Conservation (phyloP, 2,797 vertebrate genomes). For the Syngnathus acus region DNA sequence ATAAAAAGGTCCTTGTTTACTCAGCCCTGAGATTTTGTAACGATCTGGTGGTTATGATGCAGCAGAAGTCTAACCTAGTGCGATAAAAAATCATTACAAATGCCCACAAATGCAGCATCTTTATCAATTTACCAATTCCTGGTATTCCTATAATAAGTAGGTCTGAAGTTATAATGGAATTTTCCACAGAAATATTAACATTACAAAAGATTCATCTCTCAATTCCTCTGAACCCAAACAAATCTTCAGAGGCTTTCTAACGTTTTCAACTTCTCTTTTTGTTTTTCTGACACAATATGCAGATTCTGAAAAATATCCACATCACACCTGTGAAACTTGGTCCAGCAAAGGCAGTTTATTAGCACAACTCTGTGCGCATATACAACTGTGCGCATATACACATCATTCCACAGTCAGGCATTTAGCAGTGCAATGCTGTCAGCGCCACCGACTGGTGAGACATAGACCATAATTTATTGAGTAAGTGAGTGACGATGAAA, state of each 20-base stretch:
- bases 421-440: not conserved
- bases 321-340: not conserved
- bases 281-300: not conserved
- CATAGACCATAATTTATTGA: not conserved
- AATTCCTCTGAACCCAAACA: not conserved
- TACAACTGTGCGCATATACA: not conserved
- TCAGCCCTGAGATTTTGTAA: slow-evolving; percentile 12
- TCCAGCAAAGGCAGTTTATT: not conserved
- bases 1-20: slow-evolving; percentile 34
- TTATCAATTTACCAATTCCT: not conserved
- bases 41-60: slow-evolving; percentile 15
- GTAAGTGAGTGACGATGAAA: not conserved
- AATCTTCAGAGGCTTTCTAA: not conserved
- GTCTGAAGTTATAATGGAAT: not conserved
- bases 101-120: not conserved
- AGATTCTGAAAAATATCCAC: not conserved
- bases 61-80: slow-evolving; percentile 7
- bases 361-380: not conserved
- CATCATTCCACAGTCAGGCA: not conserved
- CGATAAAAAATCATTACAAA: slow-evolving; percentile 11
- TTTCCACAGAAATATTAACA: not conserved
- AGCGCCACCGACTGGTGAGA: not conserved
- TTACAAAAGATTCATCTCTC: not conserved
- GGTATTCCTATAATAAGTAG: not conserved
- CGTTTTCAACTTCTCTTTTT: slow-evolving; percentile 8